phyloP scores from a whole-genome alignment of 2,797 vertebrate genomes.

The Thunnus albacares region DNA sequence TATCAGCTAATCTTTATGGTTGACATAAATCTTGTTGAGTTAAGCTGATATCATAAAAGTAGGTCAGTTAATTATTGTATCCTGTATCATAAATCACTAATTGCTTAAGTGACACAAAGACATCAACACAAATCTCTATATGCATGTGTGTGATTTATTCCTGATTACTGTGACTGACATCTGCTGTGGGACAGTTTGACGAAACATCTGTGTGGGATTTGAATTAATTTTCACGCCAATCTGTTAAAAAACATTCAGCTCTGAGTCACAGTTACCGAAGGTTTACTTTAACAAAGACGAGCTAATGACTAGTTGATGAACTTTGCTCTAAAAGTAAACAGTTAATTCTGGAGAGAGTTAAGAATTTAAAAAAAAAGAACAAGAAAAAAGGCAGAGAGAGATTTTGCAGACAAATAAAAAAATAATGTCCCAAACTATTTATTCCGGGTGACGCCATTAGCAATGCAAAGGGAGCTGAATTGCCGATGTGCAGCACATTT shows the following conservation, averaged over 20 bases:
- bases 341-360: constrained; percentile 18
- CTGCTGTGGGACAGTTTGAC: not conserved
- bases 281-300: constrained; percentile 63
- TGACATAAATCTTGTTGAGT: too few species aligned
- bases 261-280: constrained; percentile 29
- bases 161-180: not conserved
- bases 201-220: constrained; percentile 30
- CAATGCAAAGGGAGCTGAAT: constrained; percentile 24
- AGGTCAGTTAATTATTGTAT: too few species aligned
- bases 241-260: constrained; percentile 48
- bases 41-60: too few species aligned
- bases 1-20: too few species aligned
- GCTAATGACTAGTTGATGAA: constrained; percentile 61
- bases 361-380: not conserved
- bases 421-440: constrained; percentile 15
- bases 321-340: constrained; percentile 50
- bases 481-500: not conserved
- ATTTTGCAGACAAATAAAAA: constrained; percentile 16
- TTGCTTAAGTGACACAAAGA: too few species aligned
- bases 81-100: not conserved
- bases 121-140: not conserved
- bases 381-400: constrained; percentile 2
- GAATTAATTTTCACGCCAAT: constrained; percentile 53
- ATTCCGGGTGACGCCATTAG: constrained; percentile 39
- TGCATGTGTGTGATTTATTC: not conserved